Percentiles rank a stretch among this genome's conserved stretches.
phyloP scores from a whole-genome alignment of 1,140 invertebrate genomes.

The Ooceraea biroi region DNA sequence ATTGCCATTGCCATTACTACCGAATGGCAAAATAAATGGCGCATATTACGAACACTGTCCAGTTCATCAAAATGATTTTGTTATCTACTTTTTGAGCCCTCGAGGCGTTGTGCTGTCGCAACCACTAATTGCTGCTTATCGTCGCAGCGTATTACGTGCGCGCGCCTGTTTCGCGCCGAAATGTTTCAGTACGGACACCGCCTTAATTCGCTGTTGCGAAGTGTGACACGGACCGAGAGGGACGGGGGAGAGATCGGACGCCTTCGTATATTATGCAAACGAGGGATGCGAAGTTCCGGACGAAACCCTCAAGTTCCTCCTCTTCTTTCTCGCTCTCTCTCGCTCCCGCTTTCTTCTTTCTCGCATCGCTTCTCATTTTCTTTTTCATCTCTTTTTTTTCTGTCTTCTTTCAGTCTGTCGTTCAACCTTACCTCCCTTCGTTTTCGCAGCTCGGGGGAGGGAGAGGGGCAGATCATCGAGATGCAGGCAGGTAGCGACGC shows the following conservation, averaged over 20 bases:
- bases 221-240: not conserved
- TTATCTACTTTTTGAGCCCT: too few relatives aligned
- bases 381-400: not conserved
- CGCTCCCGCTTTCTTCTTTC: not conserved
- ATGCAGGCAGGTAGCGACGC: constrained; percentile 9
- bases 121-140: not conserved
- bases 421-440: not conserved
- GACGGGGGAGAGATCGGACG: not conserved
- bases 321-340: not conserved
- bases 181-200: not conserved
- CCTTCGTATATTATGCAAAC: constrained; percentile 60
- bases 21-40: too few relatives aligned
- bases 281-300: constrained; percentile 47
- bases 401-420: too few relatives aligned
- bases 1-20: too few relatives aligned
- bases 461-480: not conserved
- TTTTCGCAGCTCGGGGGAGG: not conserved
- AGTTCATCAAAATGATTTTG: too few relatives aligned
- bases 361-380: not conserved
- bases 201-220: constrained; percentile 30
- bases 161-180: not conserved
- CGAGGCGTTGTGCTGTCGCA: too few relatives aligned
- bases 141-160: not conserved
- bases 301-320: not conserved
- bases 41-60: too few relatives aligned